phyloP scores from a whole-genome alignment of 2,888 invertebrate species.

The Nipponacmea schrenckii region DNA sequence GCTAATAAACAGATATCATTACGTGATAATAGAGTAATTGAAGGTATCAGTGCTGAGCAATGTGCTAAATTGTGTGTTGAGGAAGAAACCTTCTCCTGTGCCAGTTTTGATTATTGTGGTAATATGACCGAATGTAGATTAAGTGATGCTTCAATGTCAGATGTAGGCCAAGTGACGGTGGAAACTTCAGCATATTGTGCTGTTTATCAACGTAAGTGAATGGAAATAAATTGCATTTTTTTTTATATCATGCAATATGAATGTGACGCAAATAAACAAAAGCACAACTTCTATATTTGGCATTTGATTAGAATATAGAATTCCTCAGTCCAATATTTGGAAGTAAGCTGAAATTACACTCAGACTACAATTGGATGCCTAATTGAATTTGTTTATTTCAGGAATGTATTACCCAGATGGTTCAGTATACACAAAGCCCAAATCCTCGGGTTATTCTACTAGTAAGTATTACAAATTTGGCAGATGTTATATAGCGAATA shows the following conservation, averaged over 20 bases:
- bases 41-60: conserved; percentile 38
- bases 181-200: conserved; percentile 42
- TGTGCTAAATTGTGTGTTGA: conserved; percentile 55
- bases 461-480: conserved; percentile 14
- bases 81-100: conserved; percentile 42
- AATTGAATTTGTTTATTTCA: not conserved
- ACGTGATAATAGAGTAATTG: conserved; percentile 40
- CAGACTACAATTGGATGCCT: too few relatives aligned
- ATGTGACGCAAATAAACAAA: too few relatives aligned
- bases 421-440: conserved; percentile 8
- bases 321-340: too few relatives aligned
- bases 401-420: conserved; percentile 26
- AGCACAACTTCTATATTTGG: too few relatives aligned
- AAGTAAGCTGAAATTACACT: too few relatives aligned
- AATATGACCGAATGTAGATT: conserved; percentile 49
- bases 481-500: not conserved
- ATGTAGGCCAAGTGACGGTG: conserved; percentile 42
- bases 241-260: too few relatives aligned
- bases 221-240: not conserved
- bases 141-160: conserved; percentile 40
- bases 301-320: too few relatives aligned
- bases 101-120: conserved; percentile 54
- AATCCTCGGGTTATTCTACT: conserved; percentile 16
- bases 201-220: conserved; percentile 48
- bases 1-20: conserved; percentile 33